Conservation (phyloP, 2,797 vertebrate species). For the Microctenopoma steveboyesi region DNA sequence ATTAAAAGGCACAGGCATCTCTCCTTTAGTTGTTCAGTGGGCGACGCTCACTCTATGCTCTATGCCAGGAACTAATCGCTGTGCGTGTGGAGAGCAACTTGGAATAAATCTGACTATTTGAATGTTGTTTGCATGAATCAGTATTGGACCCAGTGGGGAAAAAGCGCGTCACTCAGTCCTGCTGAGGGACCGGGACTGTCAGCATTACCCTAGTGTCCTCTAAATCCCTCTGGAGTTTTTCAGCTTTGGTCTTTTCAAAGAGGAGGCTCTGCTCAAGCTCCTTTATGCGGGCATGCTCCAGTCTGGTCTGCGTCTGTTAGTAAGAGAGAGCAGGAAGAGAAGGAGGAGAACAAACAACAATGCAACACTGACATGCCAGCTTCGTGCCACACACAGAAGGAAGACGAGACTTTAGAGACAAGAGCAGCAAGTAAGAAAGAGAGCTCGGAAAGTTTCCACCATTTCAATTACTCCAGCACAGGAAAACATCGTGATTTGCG, state of each 20-base stretch:
- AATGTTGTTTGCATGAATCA: slow-evolving; percentile 6
- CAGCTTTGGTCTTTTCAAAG: slow-evolving; percentile 99
- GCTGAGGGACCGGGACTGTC: slow-evolving; percentile 41
- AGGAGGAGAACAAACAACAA: slow-evolving; percentile 81
- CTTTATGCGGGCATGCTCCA: slow-evolving; percentile 99
- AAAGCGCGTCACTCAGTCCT: slow-evolving; percentile 21
- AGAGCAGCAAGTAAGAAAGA: slow-evolving; percentile 31
- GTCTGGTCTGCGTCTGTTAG: slow-evolving; percentile 99
- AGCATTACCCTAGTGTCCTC: slow-evolving; percentile 99
- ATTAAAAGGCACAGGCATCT: slow-evolving; percentile 1
- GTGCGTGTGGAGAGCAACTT: background rate
- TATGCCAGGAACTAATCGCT: background rate
- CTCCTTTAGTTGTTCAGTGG: slow-evolving; percentile 4
- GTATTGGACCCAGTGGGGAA: slow-evolving; percentile 25
- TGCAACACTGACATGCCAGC: slow-evolving; percentile 94
- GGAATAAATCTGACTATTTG: slow-evolving; percentile 7
- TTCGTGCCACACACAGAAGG: slow-evolving; percentile 76
- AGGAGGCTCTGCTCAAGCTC: slow-evolving; percentile 99
- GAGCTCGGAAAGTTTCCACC: slow-evolving; percentile 26
- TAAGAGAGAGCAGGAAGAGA: slow-evolving; percentile 98
- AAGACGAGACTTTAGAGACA: slow-evolving; percentile 60
- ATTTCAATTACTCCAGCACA: slow-evolving; percentile 26
- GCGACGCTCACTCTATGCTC: background rate
- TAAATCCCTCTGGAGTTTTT: slow-evolving; percentile 99
- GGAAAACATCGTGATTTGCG: slow-evolving; percentile 3